These are phyloP conservation scores for cattle (Bos taurus) DNA, from an alignment of 2,113 vertebrate genomes.

Conservation along the genomic window DNA sequence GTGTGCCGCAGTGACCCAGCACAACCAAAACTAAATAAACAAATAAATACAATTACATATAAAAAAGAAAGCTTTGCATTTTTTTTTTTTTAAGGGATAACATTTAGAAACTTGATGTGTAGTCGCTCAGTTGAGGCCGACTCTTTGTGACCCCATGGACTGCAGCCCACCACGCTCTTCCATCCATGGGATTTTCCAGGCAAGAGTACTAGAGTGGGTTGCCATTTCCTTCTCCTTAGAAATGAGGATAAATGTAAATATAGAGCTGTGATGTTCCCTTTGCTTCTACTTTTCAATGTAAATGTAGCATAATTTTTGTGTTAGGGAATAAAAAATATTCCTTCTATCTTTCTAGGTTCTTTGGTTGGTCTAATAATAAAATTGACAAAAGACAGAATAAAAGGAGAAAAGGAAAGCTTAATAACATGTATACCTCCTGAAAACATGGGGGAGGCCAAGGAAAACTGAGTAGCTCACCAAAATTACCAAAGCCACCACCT, in stretches of 20 bases:
- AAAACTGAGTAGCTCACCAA: neutral
- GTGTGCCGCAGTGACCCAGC: neutral
- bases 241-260: neutral
- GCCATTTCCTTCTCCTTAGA: neutral
- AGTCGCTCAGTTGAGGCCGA: rapidly evolving
- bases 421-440: neutral
- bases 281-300: neutral
- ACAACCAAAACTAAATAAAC: neutral
- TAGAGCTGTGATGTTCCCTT: neutral
- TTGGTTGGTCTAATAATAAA: neutral
- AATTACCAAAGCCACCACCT: neutral
- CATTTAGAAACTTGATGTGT: neutral
- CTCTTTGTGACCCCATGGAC: neutral
- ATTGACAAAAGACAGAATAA: neutral
- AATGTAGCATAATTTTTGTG: neutral
- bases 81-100: neutral
- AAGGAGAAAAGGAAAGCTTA: neutral
- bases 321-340: neutral
- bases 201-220: neutral
- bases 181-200: neutral
- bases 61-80: neutral
- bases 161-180: neutral
- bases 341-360: neutral
- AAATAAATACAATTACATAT: neutral
- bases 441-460: neutral